Percentiles rank a stretch among this genome's conserved stretches.
These are phyloP conservation scores for Augiades crinisus DNA, from an alignment of 2,888 invertebrate species.

Conservation along the genomic window DNA sequence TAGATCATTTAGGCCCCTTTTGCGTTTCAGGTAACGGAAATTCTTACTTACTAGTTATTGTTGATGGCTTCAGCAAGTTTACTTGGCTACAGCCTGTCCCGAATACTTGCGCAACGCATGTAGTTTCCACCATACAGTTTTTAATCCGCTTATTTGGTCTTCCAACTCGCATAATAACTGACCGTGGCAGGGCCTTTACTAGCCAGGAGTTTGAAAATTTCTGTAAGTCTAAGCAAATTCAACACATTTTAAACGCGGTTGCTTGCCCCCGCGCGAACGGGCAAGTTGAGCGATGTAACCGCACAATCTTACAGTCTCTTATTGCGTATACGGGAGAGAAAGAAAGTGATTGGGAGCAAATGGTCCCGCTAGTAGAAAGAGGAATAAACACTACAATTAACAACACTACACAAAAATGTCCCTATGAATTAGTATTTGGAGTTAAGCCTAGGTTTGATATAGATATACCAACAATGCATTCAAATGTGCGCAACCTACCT, in stretches of 20 bases:
- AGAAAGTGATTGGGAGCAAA: slow-evolving; percentile 9
- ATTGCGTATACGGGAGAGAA: slow-evolving; percentile 6
- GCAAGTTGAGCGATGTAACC: slow-evolving; percentile 12
- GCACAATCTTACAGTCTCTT: slow-evolving; percentile 10
- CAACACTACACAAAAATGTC: slow-evolving; percentile 4
- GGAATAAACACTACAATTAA: slow-evolving; percentile 7
- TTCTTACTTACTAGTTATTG: slow-evolving; percentile 20
- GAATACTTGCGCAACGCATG: slow-evolving; percentile 11
- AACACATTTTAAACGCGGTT: slow-evolving; percentile 11
- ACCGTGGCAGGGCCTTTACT: slow-evolving; percentile 26
- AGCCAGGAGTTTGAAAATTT: not conserved
- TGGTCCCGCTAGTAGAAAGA: not conserved
- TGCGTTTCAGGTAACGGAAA: slow-evolving; percentile 23
- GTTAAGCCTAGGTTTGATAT: slow-evolving; percentile 2
- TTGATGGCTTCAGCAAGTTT: slow-evolving; percentile 28
- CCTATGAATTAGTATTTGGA: slow-evolving; percentile 8
- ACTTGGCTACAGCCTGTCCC: slow-evolving; percentile 26
- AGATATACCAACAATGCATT: not conserved
- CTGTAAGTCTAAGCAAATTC: not conserved
- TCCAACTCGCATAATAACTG: slow-evolving; percentile 27
- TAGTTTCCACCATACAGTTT: slow-evolving; percentile 6
- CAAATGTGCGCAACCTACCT: not conserved
- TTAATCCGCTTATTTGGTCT: slow-evolving; percentile 16
- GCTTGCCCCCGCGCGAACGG: slow-evolving; percentile 15
- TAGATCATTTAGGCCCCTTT: slow-evolving; percentile 31